phyloP scores from a whole-genome alignment of 2,888 invertebrate species.

The Rhaphigaster nebulosa region DNA sequence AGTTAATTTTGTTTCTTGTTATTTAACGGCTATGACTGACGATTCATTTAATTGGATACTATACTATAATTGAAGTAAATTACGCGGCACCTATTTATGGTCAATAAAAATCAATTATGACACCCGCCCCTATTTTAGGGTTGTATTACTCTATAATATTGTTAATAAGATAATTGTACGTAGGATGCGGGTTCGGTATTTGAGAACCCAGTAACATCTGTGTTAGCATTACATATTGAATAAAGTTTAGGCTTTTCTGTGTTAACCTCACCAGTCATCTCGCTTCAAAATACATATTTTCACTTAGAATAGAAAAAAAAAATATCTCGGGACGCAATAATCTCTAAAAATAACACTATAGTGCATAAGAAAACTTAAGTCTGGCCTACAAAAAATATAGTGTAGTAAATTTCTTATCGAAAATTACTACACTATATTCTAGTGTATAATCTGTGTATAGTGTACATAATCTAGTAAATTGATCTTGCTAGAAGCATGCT shows the following conservation, averaged over 20 bases:
- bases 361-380: too few relatives aligned
- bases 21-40: background rate
- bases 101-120: slow-evolving; percentile 13
- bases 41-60: background rate
- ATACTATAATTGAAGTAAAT: background rate
- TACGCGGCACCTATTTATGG: background rate
- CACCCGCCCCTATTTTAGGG: slow-evolving; percentile 13
- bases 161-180: background rate
- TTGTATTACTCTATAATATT: background rate
- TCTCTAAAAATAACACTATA: too few relatives aligned
- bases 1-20: background rate
- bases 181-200: slow-evolving; percentile 22
- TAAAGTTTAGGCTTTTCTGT: background rate
- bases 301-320: too few relatives aligned
- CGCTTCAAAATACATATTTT: background rate
- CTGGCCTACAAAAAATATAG: too few relatives aligned
- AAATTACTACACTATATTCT: too few relatives aligned
- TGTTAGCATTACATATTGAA: background rate
- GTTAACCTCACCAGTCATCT: background rate
- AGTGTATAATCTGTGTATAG: too few relatives aligned
- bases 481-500: too few relatives aligned
- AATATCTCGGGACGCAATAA: too few relatives aligned
- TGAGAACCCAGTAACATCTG: background rate
- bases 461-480: too few relatives aligned
- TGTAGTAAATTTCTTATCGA: too few relatives aligned